phyloP scores from a whole-genome alignment of 2,888 invertebrate species.

The Unio pictorum region DNA sequence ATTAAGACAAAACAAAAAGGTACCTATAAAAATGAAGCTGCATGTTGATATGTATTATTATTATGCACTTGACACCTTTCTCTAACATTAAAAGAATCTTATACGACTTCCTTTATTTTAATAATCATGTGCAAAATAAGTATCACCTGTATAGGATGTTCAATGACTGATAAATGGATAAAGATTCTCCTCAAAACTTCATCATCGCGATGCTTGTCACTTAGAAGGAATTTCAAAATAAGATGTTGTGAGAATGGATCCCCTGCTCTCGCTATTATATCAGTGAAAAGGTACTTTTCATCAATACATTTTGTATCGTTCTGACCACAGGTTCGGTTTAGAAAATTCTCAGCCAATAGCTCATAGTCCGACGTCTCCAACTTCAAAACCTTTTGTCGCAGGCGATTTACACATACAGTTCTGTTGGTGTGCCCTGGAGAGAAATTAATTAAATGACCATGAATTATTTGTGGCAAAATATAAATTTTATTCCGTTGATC shows the following conservation, averaged over 20 bases:
- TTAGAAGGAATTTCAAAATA: slow-evolving; percentile 31
- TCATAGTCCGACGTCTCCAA: slow-evolving; percentile 33
- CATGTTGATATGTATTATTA: no score
- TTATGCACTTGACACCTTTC: no score
- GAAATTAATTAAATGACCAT: not conserved
- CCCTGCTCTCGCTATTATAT: slow-evolving; percentile 37
- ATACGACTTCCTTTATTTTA: no score
- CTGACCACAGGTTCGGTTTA: slow-evolving; percentile 25
- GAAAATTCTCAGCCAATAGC: slow-evolving; percentile 14
- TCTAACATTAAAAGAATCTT: no score
- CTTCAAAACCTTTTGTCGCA: slow-evolving; percentile 23
- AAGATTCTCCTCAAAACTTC: slow-evolving; percentile 26
- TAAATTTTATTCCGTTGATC: no score
- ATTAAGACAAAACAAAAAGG: no score
- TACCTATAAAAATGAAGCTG: no score
- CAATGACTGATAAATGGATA: slow-evolving; percentile 22
- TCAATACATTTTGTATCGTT: slow-evolving; percentile 32
- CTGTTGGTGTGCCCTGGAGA: slow-evolving; percentile 37
- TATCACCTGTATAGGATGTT: slow-evolving; percentile 17
- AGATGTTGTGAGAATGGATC: slow-evolving; percentile 36
- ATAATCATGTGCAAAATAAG: no score
- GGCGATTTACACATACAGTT: slow-evolving; percentile 38
- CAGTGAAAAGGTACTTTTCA: slow-evolving; percentile 39
- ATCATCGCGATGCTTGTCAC: slow-evolving; percentile 4
- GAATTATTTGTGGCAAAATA: no score